phyloP scores from a whole-genome alignment of 2,797 vertebrate genomes.

The Steatocranus sp. region DNA sequence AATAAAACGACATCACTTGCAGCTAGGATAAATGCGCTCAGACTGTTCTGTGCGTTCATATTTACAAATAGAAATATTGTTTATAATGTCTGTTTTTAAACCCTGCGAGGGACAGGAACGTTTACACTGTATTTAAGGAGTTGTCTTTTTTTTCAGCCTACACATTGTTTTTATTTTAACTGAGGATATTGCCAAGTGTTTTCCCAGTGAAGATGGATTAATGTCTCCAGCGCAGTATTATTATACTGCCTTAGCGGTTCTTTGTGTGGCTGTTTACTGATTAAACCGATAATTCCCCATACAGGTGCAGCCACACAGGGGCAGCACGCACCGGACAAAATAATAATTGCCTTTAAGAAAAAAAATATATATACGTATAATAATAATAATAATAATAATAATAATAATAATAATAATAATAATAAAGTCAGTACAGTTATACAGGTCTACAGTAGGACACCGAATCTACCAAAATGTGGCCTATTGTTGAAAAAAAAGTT shows the following conservation, averaged over 20 bases:
- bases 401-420: not conserved
- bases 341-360: not conserved
- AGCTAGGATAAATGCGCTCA: not conserved
- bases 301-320: slow-evolving; percentile 55
- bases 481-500: not conserved
- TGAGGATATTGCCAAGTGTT: not conserved
- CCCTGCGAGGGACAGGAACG: not conserved
- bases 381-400: not conserved
- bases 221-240: not conserved
- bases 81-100: not conserved
- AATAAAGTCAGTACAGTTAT: not conserved
- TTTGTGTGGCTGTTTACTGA: slow-evolving; percentile 20
- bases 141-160: not conserved
- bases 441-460: not conserved
- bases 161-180: not conserved
- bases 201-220: not conserved
- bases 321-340: slow-evolving; percentile 44
- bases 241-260: slow-evolving; percentile 23
- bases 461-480: not conserved
- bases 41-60: not conserved
- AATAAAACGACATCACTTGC: not conserved
- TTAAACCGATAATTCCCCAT: slow-evolving; percentile 46
- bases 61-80: not conserved
- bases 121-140: not conserved
- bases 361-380: not conserved